Conservation (phyloP, 2,797 vertebrate genomes). For the Ptychobarbus kaznakovi region DNA sequence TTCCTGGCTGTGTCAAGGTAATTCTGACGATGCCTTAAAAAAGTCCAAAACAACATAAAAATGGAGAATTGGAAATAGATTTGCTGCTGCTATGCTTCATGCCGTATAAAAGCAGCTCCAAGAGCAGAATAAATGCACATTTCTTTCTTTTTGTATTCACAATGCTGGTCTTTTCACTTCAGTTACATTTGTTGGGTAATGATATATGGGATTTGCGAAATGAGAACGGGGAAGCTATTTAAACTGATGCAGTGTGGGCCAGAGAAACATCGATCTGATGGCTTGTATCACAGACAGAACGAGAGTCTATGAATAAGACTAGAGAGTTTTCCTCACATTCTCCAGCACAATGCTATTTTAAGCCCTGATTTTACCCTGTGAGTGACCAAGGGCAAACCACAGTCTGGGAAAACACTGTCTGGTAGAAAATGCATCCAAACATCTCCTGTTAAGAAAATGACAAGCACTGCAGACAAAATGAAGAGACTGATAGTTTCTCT, state of each 20-base stretch:
- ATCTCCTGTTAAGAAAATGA: background rate
- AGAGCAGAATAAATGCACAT: slow-evolving; percentile 61
- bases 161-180: slow-evolving; percentile 64
- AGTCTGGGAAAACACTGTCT: slow-evolving; percentile 14
- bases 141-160: background rate
- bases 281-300: slow-evolving; percentile 67
- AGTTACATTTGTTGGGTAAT: slow-evolving; percentile 72
- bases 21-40: slow-evolving; percentile 53
- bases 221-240: slow-evolving; percentile 72
- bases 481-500: background rate
- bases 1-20: slow-evolving; percentile 44
- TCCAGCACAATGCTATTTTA: slow-evolving; percentile 47
- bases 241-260: slow-evolving; percentile 72
- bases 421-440: background rate
- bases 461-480: background rate
- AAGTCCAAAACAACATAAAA: slow-evolving; percentile 44
- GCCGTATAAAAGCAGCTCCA: slow-evolving; percentile 50
- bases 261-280: slow-evolving; percentile 75
- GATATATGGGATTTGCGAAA: slow-evolving; percentile 74
- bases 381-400: slow-evolving; percentile 30
- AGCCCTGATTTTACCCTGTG: slow-evolving; percentile 17
- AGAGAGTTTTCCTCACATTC: slow-evolving; percentile 55
- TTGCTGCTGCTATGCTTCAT: slow-evolving; percentile 47
- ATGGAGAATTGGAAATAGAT: slow-evolving; percentile 55
- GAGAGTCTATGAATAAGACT: slow-evolving; percentile 51